These are phyloP conservation scores for Rotaria magnacalcarata DNA, from an alignment of 2,888 invertebrate genomes.

Conservation along the genomic window DNA sequence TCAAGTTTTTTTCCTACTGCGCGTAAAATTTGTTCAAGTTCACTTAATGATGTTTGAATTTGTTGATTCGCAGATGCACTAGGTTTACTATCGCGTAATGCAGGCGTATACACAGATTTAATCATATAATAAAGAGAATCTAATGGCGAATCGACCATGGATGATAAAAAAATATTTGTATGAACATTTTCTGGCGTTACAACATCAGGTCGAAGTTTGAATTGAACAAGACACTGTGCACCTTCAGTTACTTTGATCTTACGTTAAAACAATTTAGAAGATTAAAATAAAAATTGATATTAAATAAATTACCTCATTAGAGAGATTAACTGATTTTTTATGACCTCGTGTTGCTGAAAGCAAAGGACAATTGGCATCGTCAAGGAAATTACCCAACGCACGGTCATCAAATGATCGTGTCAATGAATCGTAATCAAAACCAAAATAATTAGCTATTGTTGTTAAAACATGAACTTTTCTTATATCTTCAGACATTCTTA, in stretches of 20 bases:
- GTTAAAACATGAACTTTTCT: slow-evolving; percentile 39
- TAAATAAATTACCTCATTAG: slow-evolving; percentile 32
- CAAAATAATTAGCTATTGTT: slow-evolving; percentile 56
- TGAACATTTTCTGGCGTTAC: slow-evolving; percentile 66
- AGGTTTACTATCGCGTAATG: slow-evolving; percentile 52
- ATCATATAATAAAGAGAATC: slow-evolving; percentile 66
- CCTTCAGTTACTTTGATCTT: slow-evolving; percentile 14
- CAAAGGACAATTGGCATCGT: slow-evolving; percentile 59
- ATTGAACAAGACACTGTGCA: slow-evolving; percentile 62
- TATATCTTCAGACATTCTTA: slow-evolving; percentile 42
- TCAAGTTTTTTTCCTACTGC: slow-evolving; percentile 29
- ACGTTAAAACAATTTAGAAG: no score
- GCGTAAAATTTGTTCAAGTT: slow-evolving; percentile 59
- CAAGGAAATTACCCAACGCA: slow-evolving; percentile 60
- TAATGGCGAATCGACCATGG: slow-evolving; percentile 65
- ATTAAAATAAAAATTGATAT: no score
- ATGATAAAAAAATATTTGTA: slow-evolving; percentile 64
- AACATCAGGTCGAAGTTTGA: slow-evolving; percentile 64
- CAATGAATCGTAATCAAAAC: slow-evolving; percentile 50
- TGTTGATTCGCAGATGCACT: slow-evolving; percentile 62
- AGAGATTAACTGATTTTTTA: background rate
- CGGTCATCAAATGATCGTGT: slow-evolving; percentile 52
- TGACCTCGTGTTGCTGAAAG: slow-evolving; percentile 52
- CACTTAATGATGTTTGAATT: slow-evolving; percentile 60
- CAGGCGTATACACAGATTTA: slow-evolving; percentile 65